Conservation (phyloP, 1,140 invertebrate genomes). For the Heliothis subflexa region DNA sequence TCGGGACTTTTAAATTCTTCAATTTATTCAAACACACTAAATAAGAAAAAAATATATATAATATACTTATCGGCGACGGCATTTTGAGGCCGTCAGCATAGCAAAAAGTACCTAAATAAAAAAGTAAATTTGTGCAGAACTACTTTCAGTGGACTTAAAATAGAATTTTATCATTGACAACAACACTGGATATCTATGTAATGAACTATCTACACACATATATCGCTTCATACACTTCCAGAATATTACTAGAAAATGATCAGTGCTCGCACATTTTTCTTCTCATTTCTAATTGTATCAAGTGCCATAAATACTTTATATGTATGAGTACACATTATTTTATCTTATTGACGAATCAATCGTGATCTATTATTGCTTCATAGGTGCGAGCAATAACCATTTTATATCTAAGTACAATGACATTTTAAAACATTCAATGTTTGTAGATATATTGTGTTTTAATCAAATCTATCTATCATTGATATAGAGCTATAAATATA, state of each 20-base stretch:
- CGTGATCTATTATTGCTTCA: too few species aligned
- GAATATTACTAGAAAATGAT: constrained; percentile 2
- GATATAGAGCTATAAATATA: background rate
- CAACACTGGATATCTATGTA: constrained; percentile 39
- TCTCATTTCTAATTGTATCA: too few species aligned
- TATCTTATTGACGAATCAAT: too few species aligned
- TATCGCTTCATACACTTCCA: constrained; percentile 2
- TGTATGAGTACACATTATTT: too few species aligned
- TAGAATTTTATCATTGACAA: background rate
- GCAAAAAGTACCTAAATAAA: background rate
- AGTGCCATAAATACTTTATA: too few species aligned
- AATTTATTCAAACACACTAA: background rate
- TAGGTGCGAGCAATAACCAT: background rate
- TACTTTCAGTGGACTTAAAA: background rate
- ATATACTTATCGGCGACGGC: background rate
- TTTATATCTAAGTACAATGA: constrained; percentile 31
- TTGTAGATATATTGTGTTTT: constrained; percentile 2
- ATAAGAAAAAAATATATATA: background rate
- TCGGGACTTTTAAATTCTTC: background rate
- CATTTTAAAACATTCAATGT: constrained; percentile 13
- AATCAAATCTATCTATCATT: background rate
- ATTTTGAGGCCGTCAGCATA: background rate
- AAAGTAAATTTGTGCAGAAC: constrained; percentile 12
- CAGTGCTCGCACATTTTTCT: background rate
- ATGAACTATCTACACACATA: constrained; percentile 9